Evolutionary conservation across 1,140 invertebrate genomes (phyloP).

Genomic region (Archivesica marissinica): DNA sequence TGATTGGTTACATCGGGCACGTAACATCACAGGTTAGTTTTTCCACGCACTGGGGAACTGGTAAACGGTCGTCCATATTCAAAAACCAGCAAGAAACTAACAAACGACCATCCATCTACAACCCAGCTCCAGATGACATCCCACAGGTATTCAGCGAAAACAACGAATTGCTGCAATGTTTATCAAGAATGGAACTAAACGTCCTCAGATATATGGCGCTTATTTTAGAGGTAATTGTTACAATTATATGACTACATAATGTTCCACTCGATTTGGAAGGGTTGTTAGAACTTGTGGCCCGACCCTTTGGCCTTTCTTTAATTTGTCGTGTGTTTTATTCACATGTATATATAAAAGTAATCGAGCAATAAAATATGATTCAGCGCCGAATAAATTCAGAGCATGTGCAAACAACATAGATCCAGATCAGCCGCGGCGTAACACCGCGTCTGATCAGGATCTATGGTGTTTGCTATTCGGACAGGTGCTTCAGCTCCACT

Average conservation of each 20-base stretch:
- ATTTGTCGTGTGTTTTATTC: too few species aligned
- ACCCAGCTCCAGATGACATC: background rate
- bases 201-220: slow-evolving; percentile 12
- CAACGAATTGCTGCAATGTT: slow-evolving; percentile 2
- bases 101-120: background rate
- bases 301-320: too few species aligned
- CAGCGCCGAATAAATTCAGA: too few species aligned
- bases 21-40: slow-evolving; percentile 2
- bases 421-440: too few species aligned
- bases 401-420: too few species aligned
- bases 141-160: background rate
- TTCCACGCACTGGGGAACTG: slow-evolving; percentile 33
- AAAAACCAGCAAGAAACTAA: background rate
- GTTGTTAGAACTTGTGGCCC: too few species aligned
- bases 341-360: too few species aligned
- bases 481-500: too few species aligned
- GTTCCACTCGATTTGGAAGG: background rate
- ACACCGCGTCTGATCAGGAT: too few species aligned
- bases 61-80: slow-evolving; percentile 36
- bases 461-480: too few species aligned
- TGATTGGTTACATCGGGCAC: background rate
- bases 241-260: background rate
- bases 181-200: slow-evolving; percentile 1
- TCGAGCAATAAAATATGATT: too few species aligned
- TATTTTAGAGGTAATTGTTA: slow-evolving; percentile 26